Conservation (phyloP, 2,888 invertebrate genomes). For the Junonia oenone region DNA sequence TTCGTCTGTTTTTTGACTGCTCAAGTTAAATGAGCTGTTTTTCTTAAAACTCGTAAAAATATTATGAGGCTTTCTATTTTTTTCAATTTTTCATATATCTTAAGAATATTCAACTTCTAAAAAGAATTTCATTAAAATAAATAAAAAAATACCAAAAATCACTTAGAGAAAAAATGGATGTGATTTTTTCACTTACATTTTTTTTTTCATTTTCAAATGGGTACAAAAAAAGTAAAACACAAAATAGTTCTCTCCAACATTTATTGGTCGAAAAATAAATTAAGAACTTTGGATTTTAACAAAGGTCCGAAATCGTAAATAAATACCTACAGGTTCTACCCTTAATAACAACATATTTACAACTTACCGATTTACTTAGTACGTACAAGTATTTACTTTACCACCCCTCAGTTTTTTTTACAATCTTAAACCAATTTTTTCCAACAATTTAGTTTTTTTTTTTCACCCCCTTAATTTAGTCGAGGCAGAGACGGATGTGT, state of each 20-base stretch:
- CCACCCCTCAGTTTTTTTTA: slow-evolving; percentile 43
- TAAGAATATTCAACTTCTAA: too few species aligned
- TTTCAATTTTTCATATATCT: too few species aligned
- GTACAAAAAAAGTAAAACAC: slow-evolving; percentile 37
- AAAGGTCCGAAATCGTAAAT: slow-evolving; percentile 77
- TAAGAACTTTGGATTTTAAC: slow-evolving; percentile 79
- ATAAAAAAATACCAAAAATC: too few species aligned
- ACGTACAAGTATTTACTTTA: slow-evolving; percentile 53
- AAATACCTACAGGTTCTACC: slow-evolving; percentile 74
- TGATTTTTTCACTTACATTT: too few species aligned
- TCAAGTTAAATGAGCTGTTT: too few species aligned
- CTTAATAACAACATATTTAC: slow-evolving; percentile 75
- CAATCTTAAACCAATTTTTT: slow-evolving; percentile 46
- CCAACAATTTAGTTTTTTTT: slow-evolving; percentile 46
- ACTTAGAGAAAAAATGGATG: too few species aligned
- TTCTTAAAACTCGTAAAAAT: too few species aligned
- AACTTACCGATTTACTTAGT: slow-evolving; percentile 53
- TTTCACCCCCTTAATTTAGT: slow-evolving; percentile 43
- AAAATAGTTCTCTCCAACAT: slow-evolving; percentile 74
- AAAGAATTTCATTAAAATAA: too few species aligned
- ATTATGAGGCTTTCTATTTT: too few species aligned
- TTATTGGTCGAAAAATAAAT: slow-evolving; percentile 81
- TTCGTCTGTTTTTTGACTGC: too few species aligned
- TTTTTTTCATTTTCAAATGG: too few species aligned
- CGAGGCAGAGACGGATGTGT: slow-evolving; percentile 41